A percentile compares a stretch with the other conserved stretches of the same genome.
These are phyloP conservation scores for Nylanderia fulva DNA, from an alignment of 1,140 invertebrate genomes.

Conservation along the genomic window DNA sequence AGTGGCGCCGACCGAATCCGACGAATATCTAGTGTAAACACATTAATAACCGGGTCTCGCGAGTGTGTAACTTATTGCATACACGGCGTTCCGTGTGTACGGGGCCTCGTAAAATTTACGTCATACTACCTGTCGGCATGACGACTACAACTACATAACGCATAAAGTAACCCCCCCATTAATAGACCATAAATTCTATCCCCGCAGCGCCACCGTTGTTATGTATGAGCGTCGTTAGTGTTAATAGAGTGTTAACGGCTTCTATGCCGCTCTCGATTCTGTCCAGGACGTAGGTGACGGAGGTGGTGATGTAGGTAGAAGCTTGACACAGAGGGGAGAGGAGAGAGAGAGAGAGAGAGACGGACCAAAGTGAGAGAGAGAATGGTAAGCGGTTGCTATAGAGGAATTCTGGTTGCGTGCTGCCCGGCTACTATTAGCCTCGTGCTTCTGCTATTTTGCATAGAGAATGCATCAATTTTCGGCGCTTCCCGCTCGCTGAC, in stretches of 20 bases:
- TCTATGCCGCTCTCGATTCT: constrained; percentile 83
- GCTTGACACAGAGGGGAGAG: constrained; percentile 43
- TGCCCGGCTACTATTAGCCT: constrained; percentile 71
- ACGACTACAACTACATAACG: constrained; percentile 74
- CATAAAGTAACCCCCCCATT: constrained; percentile 81
- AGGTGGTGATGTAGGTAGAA: constrained; percentile 73
- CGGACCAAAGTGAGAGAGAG: not conserved
- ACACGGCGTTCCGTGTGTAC: constrained; percentile 40
- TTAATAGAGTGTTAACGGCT: constrained; percentile 86
- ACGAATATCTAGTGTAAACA: constrained; percentile 60
- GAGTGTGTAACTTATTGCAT: constrained; percentile 50
- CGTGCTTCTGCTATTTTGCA: constrained; percentile 77
- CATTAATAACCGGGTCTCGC: constrained; percentile 56
- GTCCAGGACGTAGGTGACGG: constrained; percentile 76
- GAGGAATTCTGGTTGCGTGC: constrained; percentile 72
- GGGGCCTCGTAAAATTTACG: constrained; percentile 72
- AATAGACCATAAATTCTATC: constrained; percentile 81
- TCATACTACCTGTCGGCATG: constrained; percentile 64
- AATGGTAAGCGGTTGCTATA: constrained; percentile 62
- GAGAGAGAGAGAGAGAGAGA: too few relatives aligned
- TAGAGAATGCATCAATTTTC: constrained; percentile 81
- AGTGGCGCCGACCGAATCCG: constrained; percentile 56
- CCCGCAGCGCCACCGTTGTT: constrained; percentile 76
- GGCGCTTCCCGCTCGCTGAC: constrained; percentile 74
- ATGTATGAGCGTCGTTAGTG: constrained; percentile 86